These are phyloP conservation scores for Halotydeus destructor DNA, from an alignment of 1,140 invertebrate genomes.

Conservation along the genomic window DNA sequence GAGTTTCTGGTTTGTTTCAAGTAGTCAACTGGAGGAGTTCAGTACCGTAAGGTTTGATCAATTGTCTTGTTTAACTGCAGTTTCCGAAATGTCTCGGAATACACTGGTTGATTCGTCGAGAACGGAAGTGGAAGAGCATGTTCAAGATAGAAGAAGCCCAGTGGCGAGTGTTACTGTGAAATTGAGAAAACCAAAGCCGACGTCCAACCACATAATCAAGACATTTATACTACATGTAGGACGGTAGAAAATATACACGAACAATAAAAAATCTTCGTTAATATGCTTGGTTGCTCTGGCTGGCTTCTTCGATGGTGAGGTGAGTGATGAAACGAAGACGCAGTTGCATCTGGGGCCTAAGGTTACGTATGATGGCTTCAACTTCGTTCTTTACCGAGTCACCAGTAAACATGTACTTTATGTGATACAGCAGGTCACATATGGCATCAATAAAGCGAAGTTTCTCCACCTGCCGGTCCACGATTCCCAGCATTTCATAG, in stretches of 20 bases:
- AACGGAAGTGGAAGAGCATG: no score
- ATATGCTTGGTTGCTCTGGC: no score
- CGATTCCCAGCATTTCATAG: conserved; percentile 70
- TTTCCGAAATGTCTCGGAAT: no score
- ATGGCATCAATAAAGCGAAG: conserved; percentile 74
- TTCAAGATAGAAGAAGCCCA: no score
- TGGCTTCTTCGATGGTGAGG: no score
- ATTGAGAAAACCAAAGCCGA: conserved; percentile 78
- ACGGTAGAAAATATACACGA: no score
- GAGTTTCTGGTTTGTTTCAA: no score
- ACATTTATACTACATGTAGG: conserved; percentile 89
- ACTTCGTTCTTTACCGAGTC: conserved; percentile 79
- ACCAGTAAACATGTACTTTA: conserved; percentile 92
- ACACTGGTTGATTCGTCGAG: no score
- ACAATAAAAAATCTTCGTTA: no score
- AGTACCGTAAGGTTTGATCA: no score
- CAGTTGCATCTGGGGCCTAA: conserved; percentile 65
- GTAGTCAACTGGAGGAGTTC: no score
- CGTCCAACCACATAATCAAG: conserved; percentile 71
- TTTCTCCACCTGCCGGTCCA: conserved; percentile 52
- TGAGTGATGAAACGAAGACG: conserved; percentile 76
- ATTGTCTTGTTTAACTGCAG: no score
- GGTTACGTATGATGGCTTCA: conserved; percentile 60
- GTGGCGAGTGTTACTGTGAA: conserved; percentile 50
- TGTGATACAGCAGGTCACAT: conserved; percentile 71